Base-by-base conservation (phyloP, 2,888 invertebrate species). In the Morinoia aosen region DNA sequence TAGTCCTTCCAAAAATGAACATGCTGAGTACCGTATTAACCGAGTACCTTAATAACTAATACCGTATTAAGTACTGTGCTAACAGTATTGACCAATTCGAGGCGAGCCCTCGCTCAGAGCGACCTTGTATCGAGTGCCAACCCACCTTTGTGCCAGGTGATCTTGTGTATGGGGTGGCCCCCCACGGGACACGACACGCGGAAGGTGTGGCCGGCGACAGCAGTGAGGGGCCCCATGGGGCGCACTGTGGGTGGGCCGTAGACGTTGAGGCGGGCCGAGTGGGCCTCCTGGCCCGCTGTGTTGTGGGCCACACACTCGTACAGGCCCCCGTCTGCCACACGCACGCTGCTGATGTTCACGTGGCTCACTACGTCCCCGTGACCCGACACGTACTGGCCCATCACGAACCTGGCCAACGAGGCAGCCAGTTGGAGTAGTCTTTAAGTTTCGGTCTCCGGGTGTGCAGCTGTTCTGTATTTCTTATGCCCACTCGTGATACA, bases 221-320 rank as follows among this genome's bases (percentile, higher is more conserved):
- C 99, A 16, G 98, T 98, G 96, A 98, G 98, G 97, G 98, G 98
- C 76, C 98, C 98, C 97, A 99, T 99, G 97, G 98, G 98, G 91
- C 99, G 98, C 97, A 99, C 98, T 97, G 98, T 98, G 91, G 99
- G 99, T 97, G 96, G 95, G 40, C 97, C 99, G 97, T 99, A 99
- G 97, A 99, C 98, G 97, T 99, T 99, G 97, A 99, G 98, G 97
- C 98, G 98, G 39, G 99, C 99, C 96, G 98, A 98, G 97, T 99
- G 99, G 95, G 98, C 98, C 33, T 98, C 98, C 33, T 48, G n/a
- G 57, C 98, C 98, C 56, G 98, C 98, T 90, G 98, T 98, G 97
- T 98, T 98, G 97, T 98, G 98, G 0, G 98, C 98, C 12, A 98
- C 98, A 97, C 98, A 98, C 94, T 98, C 98, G 97, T 98, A 98